Percentiles rank a stretch among this genome's conserved stretches.
Evolutionary conservation across 2,888 invertebrate species (phyloP).

Genomic region (Panopea generosa): DNA sequence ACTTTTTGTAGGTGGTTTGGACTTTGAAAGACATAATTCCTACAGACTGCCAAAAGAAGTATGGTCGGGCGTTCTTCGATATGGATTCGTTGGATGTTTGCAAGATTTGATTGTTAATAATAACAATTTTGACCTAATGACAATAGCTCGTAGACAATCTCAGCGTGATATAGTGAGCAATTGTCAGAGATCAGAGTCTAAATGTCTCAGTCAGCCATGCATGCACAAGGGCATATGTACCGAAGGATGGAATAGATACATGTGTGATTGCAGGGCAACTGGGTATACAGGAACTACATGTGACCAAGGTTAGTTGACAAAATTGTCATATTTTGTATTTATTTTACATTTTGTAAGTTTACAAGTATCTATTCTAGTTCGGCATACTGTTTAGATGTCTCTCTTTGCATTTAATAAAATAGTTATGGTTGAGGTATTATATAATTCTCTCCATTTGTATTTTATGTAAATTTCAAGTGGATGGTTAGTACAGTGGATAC

Average conservation of each 20-base stretch:
- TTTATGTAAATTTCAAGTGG: no score
- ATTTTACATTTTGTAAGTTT: no score
- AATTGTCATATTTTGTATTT: neutral
- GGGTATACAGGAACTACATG: constrained; percentile 96
- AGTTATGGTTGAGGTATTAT: no score
- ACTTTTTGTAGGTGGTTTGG: constrained; percentile 94
- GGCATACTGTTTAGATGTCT: no score
- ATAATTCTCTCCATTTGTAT: no score
- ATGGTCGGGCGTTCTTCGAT: constrained; percentile 95
- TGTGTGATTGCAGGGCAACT: constrained; percentile 96
- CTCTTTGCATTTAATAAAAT: no score
- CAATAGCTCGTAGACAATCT: constrained; percentile 95
- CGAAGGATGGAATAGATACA: constrained; percentile 97
- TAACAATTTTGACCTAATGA: constrained; percentile 94
- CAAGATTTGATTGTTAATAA: constrained; percentile 95
- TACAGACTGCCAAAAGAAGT: constrained; percentile 93
- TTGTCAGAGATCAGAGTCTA: constrained; percentile 89
- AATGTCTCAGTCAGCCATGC: constrained; percentile 91
- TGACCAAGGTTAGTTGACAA: constrained; percentile 89
- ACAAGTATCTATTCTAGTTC: no score
- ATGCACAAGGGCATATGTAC: constrained; percentile 94
- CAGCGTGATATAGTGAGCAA: constrained; percentile 95
- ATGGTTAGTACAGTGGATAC: no score
- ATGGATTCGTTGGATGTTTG: constrained; percentile 97
- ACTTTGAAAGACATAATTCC: constrained; percentile 87